Conservation (phyloP, 1,140 invertebrate species). For the Drosophila biarmipes region DNA sequence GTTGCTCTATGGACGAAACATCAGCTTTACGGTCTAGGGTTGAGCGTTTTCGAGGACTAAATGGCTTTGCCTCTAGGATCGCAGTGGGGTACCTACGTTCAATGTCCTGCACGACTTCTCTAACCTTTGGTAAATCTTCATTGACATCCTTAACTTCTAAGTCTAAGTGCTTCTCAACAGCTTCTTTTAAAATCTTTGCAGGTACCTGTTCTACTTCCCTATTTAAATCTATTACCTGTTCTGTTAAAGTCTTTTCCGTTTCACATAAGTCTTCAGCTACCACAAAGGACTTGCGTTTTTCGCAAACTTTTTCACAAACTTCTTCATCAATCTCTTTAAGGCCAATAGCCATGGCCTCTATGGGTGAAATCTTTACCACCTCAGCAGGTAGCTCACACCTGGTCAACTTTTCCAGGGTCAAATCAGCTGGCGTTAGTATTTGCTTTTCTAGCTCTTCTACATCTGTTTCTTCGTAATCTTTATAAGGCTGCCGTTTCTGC, state of each 20-base stretch:
- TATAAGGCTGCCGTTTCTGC: constrained; percentile 42
- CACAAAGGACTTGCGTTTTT: constrained; percentile 72
- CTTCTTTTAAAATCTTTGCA: constrained; percentile 63
- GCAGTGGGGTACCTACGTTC: constrained; percentile 61
- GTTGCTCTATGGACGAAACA: constrained; percentile 62
- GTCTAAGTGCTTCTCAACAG: constrained; percentile 55
- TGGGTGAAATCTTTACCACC: constrained; percentile 67
- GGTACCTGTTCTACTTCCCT: constrained; percentile 65
- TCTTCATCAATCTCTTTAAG: constrained; percentile 61
- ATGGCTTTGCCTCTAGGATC: constrained; percentile 67
- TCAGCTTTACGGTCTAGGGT: constrained; percentile 46
- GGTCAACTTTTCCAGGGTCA: constrained; percentile 55
- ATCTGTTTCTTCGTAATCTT: constrained; percentile 43
- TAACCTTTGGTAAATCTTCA: constrained; percentile 66
- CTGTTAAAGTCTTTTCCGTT: constrained; percentile 76
- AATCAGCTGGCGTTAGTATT: constrained; percentile 64
- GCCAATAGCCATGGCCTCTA: constrained; percentile 55
- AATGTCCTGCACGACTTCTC: constrained; percentile 69
- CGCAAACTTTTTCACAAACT: constrained; percentile 75
- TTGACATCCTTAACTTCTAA: constrained; percentile 60
- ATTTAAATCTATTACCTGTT: constrained; percentile 69
- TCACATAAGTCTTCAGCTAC: constrained; percentile 76
- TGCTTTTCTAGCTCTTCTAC: constrained; percentile 68
- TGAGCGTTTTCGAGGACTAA: constrained; percentile 64
- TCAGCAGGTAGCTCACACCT: constrained; percentile 56